These are phyloP conservation scores for Sycophila sp. DNA, from an alignment of 1,140 invertebrate species.

Conservation along the genomic window DNA sequence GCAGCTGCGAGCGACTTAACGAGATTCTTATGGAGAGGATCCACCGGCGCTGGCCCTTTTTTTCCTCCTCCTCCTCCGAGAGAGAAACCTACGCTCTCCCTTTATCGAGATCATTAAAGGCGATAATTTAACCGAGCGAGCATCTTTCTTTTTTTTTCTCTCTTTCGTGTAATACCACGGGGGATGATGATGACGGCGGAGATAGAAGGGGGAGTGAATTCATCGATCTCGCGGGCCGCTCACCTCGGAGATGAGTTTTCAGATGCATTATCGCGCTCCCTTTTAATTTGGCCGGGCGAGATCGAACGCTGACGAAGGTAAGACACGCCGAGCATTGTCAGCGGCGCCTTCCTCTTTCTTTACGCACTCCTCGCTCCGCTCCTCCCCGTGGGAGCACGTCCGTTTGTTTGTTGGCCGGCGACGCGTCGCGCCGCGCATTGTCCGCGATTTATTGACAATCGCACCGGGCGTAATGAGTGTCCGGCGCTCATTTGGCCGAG, in stretches of 20 bases:
- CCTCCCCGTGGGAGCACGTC: too few species aligned
- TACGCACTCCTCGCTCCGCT: too few species aligned
- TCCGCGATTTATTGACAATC: too few species aligned
- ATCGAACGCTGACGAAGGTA: background rate
- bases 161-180: background rate
- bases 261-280: slow-evolving; percentile 3
- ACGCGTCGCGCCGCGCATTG: too few species aligned
- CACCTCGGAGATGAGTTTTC: slow-evolving; percentile 22
- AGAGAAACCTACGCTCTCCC: background rate
- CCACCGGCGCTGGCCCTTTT: background rate
- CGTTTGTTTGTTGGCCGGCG: too few species aligned
- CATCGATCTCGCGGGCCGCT: background rate
- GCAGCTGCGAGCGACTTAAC: slow-evolving; percentile 24
- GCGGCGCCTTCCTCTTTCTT: too few species aligned
- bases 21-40: slow-evolving; percentile 33
- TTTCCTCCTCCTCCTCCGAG: background rate
- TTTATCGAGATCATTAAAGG: slow-evolving; percentile 35
- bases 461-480: too few species aligned
- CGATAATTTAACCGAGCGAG: slow-evolving; percentile 22
- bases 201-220: background rate
- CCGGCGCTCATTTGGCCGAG: too few species aligned
- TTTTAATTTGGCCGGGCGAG: background rate
- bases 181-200: background rate
- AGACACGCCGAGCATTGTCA: background rate
- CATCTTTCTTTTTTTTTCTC: background rate